Evolutionary conservation across 92 coral and sea anemone species (phyloP).

Genomic region (Micromussa lordhowensis): DNA sequence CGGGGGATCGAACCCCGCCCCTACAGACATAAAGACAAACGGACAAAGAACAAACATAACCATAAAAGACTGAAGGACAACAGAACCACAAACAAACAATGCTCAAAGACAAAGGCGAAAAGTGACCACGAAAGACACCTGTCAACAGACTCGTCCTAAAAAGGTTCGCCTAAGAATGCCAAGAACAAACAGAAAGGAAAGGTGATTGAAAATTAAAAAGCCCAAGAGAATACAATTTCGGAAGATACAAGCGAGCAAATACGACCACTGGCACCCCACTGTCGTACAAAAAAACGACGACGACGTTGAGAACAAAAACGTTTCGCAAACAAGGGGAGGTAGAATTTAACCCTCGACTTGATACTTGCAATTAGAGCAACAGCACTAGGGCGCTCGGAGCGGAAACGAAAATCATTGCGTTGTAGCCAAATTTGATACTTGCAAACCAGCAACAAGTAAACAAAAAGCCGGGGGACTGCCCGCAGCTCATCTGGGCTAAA

Average conservation of each 20-base stretch:
- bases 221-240: too few relatives aligned
- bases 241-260: not conserved
- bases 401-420: conserved; percentile 26
- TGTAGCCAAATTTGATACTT: not conserved
- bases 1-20: too few relatives aligned
- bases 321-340: not conserved
- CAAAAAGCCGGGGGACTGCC: not conserved
- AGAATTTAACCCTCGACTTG: not conserved
- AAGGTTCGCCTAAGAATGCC: too few relatives aligned
- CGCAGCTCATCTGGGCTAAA: not conserved
- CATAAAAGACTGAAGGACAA: too few relatives aligned
- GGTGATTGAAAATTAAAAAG: too few relatives aligned
- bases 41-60: too few relatives aligned
- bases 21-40: too few relatives aligned
- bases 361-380: not conserved
- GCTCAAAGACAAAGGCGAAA: not conserved
- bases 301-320: not conserved
- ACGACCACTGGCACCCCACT: conserved; percentile 8
- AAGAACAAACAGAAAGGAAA: too few relatives aligned
- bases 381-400: not conserved
- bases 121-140: not conserved
- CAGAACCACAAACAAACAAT: too few relatives aligned
- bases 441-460: not conserved
- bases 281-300: not conserved
- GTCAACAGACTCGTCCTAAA: not conserved